Percentiles rank a stretch among this genome's conserved stretches.
Evolutionary conservation across 1,140 invertebrate species (phyloP).

Genomic region (Pseudomyrmex cubaensis): DNA sequence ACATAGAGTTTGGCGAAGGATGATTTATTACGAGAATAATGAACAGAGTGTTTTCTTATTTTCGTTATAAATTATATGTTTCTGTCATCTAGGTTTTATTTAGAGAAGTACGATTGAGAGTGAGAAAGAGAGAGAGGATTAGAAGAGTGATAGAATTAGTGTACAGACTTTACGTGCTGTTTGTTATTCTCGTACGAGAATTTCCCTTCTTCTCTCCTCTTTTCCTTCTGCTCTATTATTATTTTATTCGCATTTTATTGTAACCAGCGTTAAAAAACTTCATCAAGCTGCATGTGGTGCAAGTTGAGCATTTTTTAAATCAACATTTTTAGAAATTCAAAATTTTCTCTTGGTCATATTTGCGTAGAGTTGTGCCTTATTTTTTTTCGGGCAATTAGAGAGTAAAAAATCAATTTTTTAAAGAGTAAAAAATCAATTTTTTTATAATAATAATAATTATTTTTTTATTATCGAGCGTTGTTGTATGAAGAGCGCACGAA

Average conservation of each 20-base stretch:
- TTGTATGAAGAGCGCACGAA: conserved; percentile 20
- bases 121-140: background rate
- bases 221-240: conserved; percentile 17
- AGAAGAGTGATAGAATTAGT: conserved; percentile 26
- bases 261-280: conserved; percentile 18
- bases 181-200: conserved; percentile 41
- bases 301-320: conserved; percentile 14
- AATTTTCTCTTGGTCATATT: conserved; percentile 16
- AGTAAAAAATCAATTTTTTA: conserved; percentile 52
- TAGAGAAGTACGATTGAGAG: conserved; percentile 27
- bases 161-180: conserved; percentile 48
- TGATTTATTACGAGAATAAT: conserved; percentile 59
- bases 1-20: conserved; percentile 28
- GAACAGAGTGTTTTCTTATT: background rate
- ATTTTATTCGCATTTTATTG: conserved; percentile 28
- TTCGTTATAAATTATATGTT: conserved; percentile 19
- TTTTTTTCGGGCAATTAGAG: conserved; percentile 21
- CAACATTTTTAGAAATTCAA: conserved; percentile 28
- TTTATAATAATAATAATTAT: too few relatives aligned
- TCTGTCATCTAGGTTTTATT: conserved; percentile 43
- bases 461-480: conserved; percentile 60
- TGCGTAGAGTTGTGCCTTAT: conserved; percentile 22
- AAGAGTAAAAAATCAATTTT: conserved; percentile 42
- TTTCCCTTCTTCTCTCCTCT: background rate
- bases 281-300: conserved; percentile 8